phyloP scores from a whole-genome alignment of 2,888 invertebrate species.

The Sclerodermus sp. region DNA sequence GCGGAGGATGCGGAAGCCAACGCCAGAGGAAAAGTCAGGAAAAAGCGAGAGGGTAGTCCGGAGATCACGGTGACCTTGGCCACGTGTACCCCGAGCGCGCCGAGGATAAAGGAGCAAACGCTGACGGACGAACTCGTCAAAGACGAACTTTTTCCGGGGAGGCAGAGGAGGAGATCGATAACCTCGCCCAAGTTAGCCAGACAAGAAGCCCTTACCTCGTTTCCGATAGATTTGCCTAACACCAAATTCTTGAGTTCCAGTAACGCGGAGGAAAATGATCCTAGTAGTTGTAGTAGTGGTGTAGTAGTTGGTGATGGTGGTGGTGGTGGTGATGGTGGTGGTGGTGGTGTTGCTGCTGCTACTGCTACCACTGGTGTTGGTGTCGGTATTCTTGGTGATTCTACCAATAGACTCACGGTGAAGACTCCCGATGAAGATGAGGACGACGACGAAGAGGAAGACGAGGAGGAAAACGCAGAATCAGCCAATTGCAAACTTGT shows the following conservation, averaged over 20 bases:
- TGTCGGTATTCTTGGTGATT: conserved; percentile 28
- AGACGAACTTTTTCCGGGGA: conserved; percentile 37
- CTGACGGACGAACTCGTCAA: conserved; percentile 15
- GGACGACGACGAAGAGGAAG: conserved; percentile 19
- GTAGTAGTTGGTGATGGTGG: conserved; percentile 4
- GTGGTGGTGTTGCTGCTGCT: conserved; percentile 12
- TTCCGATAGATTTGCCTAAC: conserved; percentile 42
- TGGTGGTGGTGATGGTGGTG: conserved; percentile 32
- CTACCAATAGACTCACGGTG: conserved; percentile 20
- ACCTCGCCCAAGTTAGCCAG: conserved; percentile 63
- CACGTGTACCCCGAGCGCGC: too few species aligned
- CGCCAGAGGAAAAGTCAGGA: too few species aligned
- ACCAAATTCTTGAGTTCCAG: conserved; percentile 9
- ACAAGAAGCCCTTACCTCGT: conserved; percentile 79
- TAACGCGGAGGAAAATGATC: conserved; percentile 40
- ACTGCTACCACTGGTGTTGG: conserved; percentile 21
- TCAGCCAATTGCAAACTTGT: conserved; percentile 44
- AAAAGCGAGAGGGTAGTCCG: conserved; percentile 45
- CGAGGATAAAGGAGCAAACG: conserved; percentile 18
- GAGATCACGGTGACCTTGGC: conserved; percentile 46
- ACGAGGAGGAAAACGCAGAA: conserved; percentile 10
- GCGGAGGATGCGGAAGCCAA: conserved; percentile 16
- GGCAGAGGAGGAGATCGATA: conserved; percentile 71
- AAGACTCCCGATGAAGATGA: conserved; percentile 21
- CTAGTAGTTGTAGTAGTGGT: conserved; percentile 16